These are phyloP conservation scores for Eriocheir sinensis DNA, from an alignment of 1,140 invertebrate species.

Conservation along the genomic window DNA sequence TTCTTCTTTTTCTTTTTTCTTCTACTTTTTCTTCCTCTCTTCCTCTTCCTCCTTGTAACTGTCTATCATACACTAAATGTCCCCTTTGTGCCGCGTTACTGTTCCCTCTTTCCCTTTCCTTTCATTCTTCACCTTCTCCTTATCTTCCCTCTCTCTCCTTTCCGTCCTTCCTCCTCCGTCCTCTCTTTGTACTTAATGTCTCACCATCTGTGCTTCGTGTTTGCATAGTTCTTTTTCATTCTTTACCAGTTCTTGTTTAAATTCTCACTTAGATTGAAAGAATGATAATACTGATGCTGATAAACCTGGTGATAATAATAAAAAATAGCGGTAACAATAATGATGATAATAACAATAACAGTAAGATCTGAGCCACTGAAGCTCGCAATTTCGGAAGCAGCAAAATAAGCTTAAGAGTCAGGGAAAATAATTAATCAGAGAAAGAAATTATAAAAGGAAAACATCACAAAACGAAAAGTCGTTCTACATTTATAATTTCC, in stretches of 20 bases:
- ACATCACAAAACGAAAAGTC: neutral
- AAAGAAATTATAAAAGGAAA: neutral
- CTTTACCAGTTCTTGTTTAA: neutral
- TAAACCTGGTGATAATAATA: neutral
- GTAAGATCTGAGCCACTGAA: no score
- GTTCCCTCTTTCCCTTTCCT: neutral
- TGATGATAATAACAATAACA: neutral
- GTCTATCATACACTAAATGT: no score
- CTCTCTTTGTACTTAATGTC: constrained; percentile 8
- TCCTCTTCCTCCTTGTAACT: no score
- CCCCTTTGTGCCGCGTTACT: no score
- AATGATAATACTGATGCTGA: neutral
- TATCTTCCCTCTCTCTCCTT: constrained; percentile 8
- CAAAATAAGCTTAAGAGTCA: no score
- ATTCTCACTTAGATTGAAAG: neutral
- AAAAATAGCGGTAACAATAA: neutral
- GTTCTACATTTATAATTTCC: no score
- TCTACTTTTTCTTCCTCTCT: neutral
- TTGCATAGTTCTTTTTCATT: neutral
- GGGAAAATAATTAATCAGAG: neutral
- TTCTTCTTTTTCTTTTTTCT: constrained; percentile 1
- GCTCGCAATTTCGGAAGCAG: no score
- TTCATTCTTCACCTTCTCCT: constrained; percentile 4
- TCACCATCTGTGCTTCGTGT: neutral
- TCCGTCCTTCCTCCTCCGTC: neutral